A percentile compares a stretch with the other conserved stretches of the same genome.
Conservation (phyloP, 2,797 vertebrate species). For the Falco berigora region DNA sequence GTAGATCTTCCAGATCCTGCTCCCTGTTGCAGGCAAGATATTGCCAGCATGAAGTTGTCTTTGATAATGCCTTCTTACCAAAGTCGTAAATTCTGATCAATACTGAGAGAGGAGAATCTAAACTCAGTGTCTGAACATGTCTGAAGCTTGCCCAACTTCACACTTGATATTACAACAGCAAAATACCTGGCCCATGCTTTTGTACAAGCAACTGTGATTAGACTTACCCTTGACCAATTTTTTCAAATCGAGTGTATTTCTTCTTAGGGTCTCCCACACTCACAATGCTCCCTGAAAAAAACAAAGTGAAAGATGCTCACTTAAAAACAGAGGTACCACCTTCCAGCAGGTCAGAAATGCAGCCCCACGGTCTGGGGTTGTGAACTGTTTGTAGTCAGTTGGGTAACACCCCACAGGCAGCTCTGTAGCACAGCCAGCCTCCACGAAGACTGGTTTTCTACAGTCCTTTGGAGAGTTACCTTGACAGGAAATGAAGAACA, state of each 20-base stretch:
- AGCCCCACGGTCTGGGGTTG: not conserved
- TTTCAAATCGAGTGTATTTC: slow-evolving; percentile 98
- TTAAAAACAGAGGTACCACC: not conserved
- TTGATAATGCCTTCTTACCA: not conserved
- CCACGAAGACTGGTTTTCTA: not conserved
- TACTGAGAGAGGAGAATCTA: not conserved
- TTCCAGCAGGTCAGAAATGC: not conserved
- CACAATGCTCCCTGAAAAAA: slow-evolving; percentile 90
- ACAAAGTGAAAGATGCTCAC: not conserved
- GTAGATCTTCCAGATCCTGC: not conserved
- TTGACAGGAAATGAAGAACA: not conserved
- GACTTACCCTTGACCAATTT: slow-evolving; percentile 94
- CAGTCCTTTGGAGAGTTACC: not conserved
- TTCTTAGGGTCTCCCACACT: slow-evolving; percentile 98
- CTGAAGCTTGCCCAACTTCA: not conserved
- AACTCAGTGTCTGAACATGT: not conserved
- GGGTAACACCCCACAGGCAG: not conserved
- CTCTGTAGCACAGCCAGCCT: not conserved
- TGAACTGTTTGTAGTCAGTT: not conserved
- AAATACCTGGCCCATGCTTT: not conserved
- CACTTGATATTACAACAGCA: not conserved
- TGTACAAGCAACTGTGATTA: not conserved
- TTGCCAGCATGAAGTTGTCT: not conserved
- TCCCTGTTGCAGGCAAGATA: not conserved
- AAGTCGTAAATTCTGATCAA: not conserved